phyloP scores from a whole-genome alignment of 1,140 invertebrate species.

The Carcinoscorpius rotundicauda region DNA sequence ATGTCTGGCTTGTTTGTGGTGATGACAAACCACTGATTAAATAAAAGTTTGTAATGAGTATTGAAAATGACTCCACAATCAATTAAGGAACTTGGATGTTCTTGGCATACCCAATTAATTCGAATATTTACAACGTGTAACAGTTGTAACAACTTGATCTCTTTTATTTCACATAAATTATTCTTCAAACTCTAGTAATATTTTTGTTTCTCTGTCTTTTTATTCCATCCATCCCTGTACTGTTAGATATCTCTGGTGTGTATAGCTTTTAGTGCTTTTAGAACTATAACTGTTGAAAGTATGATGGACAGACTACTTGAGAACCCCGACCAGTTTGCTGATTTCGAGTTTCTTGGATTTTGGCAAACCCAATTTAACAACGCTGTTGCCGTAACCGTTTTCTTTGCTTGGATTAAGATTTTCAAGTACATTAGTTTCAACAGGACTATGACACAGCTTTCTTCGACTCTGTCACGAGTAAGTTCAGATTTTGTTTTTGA shows the following conservation, averaged over 20 bases:
- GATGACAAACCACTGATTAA: too few relatives aligned
- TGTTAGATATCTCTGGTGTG: conserved; percentile 30
- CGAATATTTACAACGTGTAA: too few relatives aligned
- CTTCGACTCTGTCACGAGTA: conserved; percentile 46
- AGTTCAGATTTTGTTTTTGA: conserved; percentile 1
- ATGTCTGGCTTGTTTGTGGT: too few relatives aligned
- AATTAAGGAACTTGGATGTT: too few relatives aligned
- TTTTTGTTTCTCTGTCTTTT: too few relatives aligned
- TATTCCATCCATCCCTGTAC: too few relatives aligned
- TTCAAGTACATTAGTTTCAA: conserved; percentile 61
- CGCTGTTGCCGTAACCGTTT: conserved; percentile 42
- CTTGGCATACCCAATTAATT: too few relatives aligned
- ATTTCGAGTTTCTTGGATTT: conserved; percentile 40
- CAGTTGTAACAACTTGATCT: too few relatives aligned
- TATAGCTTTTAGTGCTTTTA: conserved; percentile 35
- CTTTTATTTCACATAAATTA: too few relatives aligned
- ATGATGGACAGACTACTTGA: conserved; percentile 32
- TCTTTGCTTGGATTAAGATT: conserved; percentile 50
- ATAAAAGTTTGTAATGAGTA: too few relatives aligned
- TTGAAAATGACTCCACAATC: too few relatives aligned
- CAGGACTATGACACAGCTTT: conserved; percentile 62
- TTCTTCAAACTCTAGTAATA: too few relatives aligned
- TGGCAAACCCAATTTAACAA: conserved; percentile 45
- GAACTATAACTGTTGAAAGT: conserved; percentile 28
- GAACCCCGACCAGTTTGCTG: conserved; percentile 35